These are phyloP conservation scores for Serripes groenlandicus DNA, from an alignment of 2,888 invertebrate species.

Conservation along the genomic window DNA sequence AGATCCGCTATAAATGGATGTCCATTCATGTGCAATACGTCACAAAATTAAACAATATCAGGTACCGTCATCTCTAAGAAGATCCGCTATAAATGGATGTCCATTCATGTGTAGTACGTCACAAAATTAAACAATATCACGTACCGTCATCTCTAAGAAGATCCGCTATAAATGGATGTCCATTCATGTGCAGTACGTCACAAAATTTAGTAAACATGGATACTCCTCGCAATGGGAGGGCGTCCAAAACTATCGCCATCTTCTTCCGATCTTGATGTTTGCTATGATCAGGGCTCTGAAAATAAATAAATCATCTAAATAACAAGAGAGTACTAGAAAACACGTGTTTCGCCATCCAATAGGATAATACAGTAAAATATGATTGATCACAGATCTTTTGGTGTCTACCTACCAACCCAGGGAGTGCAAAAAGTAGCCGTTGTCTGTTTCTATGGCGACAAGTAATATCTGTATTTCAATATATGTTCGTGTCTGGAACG, in stretches of 20 bases:
- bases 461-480: no score
- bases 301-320: not conserved
- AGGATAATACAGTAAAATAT: no score
- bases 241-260: constrained; percentile 72
- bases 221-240: constrained; percentile 73
- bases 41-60: no score
- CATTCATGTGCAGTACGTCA: constrained; percentile 77
- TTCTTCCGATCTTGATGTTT: constrained; percentile 20
- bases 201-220: constrained; percentile 75
- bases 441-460: no score
- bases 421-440: no score
- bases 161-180: constrained; percentile 81
- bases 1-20: constrained; percentile 82
- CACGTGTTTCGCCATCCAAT: no score
- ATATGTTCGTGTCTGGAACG: no score
- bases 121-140: not conserved
- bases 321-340: not conserved
- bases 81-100: constrained; percentile 81
- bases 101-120: constrained; percentile 77
- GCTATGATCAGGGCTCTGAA: not conserved
- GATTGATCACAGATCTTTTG: no score
- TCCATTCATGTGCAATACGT: constrained; percentile 77
- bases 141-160: constrained; percentile 81
- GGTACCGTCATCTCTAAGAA: constrained; percentile 82
- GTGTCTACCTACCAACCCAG: no score